phyloP scores from a whole-genome alignment of 2,888 invertebrate species.

The Aspidiotus rigidus region DNA sequence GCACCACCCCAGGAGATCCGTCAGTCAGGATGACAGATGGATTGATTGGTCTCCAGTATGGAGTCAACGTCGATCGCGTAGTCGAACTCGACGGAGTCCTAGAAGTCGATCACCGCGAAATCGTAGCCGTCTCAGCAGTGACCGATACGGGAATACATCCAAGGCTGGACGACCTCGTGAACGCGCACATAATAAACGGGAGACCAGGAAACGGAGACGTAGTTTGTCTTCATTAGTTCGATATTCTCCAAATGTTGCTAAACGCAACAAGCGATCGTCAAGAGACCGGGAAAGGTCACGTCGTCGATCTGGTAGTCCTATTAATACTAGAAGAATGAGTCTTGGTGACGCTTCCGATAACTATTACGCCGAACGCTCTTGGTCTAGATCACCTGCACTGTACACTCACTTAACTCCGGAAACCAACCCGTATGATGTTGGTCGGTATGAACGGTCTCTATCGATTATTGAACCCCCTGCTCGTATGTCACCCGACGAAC shows the following conservation, averaged over 20 bases:
- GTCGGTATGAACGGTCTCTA: slow-evolving; percentile 17
- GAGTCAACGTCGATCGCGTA: slow-evolving; percentile 35
- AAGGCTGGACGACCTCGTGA: slow-evolving; percentile 3
- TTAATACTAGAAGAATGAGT: neutral
- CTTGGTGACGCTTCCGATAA: neutral
- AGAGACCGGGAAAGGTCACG: slow-evolving; percentile 1
- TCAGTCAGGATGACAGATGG: slow-evolving; percentile 39
- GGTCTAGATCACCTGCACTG: slow-evolving; percentile 40
- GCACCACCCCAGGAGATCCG: slow-evolving; percentile 38
- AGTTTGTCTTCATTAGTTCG: neutral
- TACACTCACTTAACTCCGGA: slow-evolving; percentile 20
- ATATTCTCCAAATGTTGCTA: slow-evolving; percentile 9
- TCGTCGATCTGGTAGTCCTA: slow-evolving; percentile 3
- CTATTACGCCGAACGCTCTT: slow-evolving; percentile 37
- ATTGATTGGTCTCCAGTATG: slow-evolving; percentile 36
- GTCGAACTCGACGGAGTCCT: slow-evolving; percentile 30
- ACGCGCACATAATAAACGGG: slow-evolving; percentile 1
- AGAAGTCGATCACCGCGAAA: slow-evolving; percentile 12
- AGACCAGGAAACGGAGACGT: slow-evolving; percentile 15
- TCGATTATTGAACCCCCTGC: slow-evolving; percentile 36
- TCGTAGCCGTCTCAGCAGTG: slow-evolving; percentile 20
- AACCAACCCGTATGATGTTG: slow-evolving; percentile 12
- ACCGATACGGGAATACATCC: slow-evolving; percentile 17
- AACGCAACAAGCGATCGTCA: neutral
- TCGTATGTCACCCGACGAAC: neutral